Conservation (phyloP, 2,888 invertebrate genomes). For the Ferdinandea cuprea region DNA sequence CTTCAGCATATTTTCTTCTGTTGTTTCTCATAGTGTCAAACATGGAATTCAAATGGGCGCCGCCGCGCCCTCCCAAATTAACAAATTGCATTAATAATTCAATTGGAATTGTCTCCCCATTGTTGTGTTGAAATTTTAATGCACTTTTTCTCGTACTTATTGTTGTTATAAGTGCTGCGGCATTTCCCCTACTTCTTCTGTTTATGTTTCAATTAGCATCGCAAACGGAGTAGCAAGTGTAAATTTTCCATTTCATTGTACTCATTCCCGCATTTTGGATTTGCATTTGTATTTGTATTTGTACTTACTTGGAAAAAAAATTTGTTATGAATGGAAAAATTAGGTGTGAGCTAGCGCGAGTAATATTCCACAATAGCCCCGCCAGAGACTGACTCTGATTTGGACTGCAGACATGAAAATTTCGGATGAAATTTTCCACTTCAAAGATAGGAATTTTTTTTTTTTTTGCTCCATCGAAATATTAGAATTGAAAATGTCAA, state of each 20-base stretch:
- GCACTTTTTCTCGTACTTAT: slow-evolving; percentile 28
- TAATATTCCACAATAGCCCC: too few relatives aligned
- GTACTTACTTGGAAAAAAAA: background rate
- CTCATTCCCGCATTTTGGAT: too few relatives aligned
- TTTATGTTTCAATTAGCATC: slow-evolving; percentile 36
- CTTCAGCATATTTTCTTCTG: background rate
- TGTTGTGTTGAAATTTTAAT: slow-evolving; percentile 37
- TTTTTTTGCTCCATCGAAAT: slow-evolving; percentile 25
- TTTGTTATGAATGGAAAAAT: background rate
- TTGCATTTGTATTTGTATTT: too few relatives aligned
- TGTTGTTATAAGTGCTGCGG: too few relatives aligned
- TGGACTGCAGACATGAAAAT: too few relatives aligned
- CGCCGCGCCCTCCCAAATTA: slow-evolving; percentile 10
- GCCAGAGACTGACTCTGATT: too few relatives aligned
- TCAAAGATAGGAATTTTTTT: background rate
- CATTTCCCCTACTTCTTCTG: slow-evolving; percentile 10
- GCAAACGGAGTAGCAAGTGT: background rate
- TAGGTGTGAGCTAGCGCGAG: background rate
- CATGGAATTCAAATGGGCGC: slow-evolving; percentile 30
- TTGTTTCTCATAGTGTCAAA: slow-evolving; percentile 32
- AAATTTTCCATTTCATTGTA: background rate
- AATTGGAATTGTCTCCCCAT: slow-evolving; percentile 32
- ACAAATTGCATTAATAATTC: slow-evolving; percentile 67
- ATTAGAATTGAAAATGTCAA: slow-evolving; percentile 61
- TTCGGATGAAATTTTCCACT: too few relatives aligned